These are phyloP conservation scores for Sebastolobus alascanus DNA, from an alignment of 2,797 vertebrate species.

Conservation along the genomic window DNA sequence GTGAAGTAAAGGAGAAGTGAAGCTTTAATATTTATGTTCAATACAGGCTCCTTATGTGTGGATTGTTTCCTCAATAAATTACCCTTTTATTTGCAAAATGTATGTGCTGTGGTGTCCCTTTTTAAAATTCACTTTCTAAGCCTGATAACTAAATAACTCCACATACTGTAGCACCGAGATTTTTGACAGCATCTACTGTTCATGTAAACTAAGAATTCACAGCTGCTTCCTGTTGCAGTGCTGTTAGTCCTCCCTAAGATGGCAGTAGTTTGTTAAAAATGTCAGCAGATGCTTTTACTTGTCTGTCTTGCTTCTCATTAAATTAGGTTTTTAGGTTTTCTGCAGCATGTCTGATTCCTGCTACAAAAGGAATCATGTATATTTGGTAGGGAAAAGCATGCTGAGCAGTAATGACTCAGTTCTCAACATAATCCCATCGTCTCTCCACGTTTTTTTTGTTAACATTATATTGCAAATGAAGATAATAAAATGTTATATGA, in stretches of 20 bases:
- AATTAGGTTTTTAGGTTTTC: conserved; percentile 13
- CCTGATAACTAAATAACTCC: neutral
- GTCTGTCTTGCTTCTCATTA: neutral
- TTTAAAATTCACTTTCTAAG: neutral
- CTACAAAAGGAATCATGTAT: neutral
- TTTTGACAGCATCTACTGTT: neutral
- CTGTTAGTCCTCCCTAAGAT: conserved; percentile 56
- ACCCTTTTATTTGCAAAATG: neutral
- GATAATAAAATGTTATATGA: conserved; percentile 13
- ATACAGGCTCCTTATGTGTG: neutral
- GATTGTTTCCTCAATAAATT: conserved; percentile 15
- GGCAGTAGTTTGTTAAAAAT: conserved; percentile 70
- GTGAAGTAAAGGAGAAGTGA: neutral
- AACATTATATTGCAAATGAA: conserved; percentile 2
- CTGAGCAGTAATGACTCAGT: conserved; percentile 22
- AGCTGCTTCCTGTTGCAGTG: conserved; percentile 46
- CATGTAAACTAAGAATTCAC: neutral
- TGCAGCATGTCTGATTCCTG: conserved; percentile 23
- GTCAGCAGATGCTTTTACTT: neutral
- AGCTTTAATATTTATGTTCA: neutral
- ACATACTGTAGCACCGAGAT: neutral
- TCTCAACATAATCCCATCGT: conserved; percentile 2
- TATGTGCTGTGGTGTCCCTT: neutral
- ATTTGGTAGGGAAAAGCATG: neutral
- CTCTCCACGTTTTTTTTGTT: neutral